Conservation (phyloP, 2,888 invertebrate genomes). For the Smittia sp. region DNA sequence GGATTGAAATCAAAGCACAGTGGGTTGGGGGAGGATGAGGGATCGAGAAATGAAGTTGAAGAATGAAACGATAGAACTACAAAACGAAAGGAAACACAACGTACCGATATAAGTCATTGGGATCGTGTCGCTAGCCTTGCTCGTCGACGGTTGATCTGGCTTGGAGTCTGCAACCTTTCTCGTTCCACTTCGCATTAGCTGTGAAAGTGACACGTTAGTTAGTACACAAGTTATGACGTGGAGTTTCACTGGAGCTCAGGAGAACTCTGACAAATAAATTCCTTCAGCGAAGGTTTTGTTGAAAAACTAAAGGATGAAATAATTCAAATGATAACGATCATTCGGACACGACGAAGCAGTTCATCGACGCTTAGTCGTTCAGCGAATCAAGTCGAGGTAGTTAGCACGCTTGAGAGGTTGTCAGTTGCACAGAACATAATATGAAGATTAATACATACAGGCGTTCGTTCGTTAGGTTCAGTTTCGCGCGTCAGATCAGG, state of each 20-base stretch:
- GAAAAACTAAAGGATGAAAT: too few relatives aligned
- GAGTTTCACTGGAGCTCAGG: too few relatives aligned
- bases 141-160: constrained; percentile 12
- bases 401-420: background rate
- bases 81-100: constrained; percentile 46
- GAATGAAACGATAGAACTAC: constrained; percentile 34
- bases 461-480: constrained; percentile 53
- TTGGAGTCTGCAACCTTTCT: constrained; percentile 41
- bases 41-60: background rate
- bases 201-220: background rate
- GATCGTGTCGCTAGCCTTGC: constrained; percentile 51
- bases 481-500: constrained; percentile 44
- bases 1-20: background rate
- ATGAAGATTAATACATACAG: constrained; percentile 50
- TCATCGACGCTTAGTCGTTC: background rate
- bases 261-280: too few relatives aligned
- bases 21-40: background rate
- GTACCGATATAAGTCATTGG: constrained; percentile 56
- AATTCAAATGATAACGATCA: too few relatives aligned
- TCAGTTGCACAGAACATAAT: background rate
- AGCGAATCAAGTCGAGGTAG: background rate
- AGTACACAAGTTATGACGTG: background rate
- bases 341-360: too few relatives aligned
- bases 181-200: constrained; percentile 46
- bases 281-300: too few relatives aligned